These are phyloP conservation scores for Lophochroa leadbeateri DNA, from an alignment of 2,113 vertebrate genomes.

Conservation along the genomic window DNA sequence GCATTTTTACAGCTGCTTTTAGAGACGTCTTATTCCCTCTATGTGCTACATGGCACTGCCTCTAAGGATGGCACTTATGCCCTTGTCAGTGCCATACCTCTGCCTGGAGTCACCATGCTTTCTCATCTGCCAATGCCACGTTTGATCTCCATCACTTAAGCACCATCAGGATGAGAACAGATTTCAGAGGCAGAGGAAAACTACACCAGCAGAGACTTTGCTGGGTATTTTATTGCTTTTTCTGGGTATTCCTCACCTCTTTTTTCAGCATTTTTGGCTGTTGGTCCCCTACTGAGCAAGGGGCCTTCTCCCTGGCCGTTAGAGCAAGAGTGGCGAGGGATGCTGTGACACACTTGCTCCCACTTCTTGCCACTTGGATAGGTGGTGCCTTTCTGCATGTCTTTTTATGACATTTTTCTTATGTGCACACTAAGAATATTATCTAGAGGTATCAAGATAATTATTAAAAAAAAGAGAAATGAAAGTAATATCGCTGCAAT, in stretches of 20 bases:
- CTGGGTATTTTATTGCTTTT: neutral
- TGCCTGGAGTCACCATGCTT: neutral
- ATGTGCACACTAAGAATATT: neutral
- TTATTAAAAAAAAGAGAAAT: neutral
- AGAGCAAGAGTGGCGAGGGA: neutral
- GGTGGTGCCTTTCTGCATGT: fast-evolving
- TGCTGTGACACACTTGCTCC: neutral
- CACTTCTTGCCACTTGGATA: neutral
- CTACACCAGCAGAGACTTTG: neutral
- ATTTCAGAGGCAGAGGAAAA: neutral
- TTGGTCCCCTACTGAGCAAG: neutral
- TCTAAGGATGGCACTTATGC: fast-evolving
- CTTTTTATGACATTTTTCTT: neutral
- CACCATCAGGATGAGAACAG: neutral
- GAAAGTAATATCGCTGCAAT: neutral
- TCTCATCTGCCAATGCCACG: fast-evolving
- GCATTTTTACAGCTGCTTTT: neutral
- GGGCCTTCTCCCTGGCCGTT: neutral
- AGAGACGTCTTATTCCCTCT: neutral
- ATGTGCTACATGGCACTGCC: neutral
- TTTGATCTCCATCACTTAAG: neutral
- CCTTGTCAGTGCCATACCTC: neutral
- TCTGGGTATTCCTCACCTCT: neutral
- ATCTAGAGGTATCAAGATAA: neutral
- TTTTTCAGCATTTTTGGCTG: neutral